A percentile compares a stretch with the other conserved stretches of the same genome.
Evolutionary conservation across 2,797 vertebrate species (phyloP).

Genomic region (Megalops cyprinoides): DNA sequence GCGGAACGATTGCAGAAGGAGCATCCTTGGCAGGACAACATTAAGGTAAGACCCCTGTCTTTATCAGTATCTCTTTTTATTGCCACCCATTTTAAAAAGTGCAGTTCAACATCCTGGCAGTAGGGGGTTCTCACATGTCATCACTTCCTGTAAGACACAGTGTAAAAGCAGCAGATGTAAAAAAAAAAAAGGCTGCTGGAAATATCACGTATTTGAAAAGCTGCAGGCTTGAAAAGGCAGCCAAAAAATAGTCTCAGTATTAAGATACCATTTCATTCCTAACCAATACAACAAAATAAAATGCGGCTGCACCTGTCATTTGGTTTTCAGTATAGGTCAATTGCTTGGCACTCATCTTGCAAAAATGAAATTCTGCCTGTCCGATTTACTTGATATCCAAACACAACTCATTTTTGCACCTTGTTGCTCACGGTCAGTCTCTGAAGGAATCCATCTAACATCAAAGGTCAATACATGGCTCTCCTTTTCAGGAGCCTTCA

Average conservation of each 20-base stretch:
- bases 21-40: constrained; percentile 91
- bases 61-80: neutral
- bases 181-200: neutral
- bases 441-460: constrained; percentile 25
- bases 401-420: constrained; percentile 28
- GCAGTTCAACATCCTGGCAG: constrained; percentile 12
- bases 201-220: neutral
- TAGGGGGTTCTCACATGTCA: neutral
- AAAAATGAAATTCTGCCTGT: constrained; percentile 27
- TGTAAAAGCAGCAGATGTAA: neutral
- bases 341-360: constrained; percentile 23
- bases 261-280: constrained; percentile 23
- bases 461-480: constrained; percentile 21
- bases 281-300: constrained; percentile 27
- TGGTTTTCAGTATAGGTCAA: constrained; percentile 27
- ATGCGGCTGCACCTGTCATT: constrained; percentile 12
- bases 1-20: constrained; percentile 93
- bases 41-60: constrained; percentile 82
- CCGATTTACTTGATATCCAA: constrained; percentile 30
- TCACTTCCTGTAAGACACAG: neutral
- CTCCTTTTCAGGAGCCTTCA: constrained; percentile 9
- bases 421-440: constrained; percentile 24
- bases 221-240: neutral
- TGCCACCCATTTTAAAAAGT: neutral
- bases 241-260: constrained; percentile 15